Conservation (phyloP, 2,113 vertebrate species). For the Alligator sinensis region DNA sequence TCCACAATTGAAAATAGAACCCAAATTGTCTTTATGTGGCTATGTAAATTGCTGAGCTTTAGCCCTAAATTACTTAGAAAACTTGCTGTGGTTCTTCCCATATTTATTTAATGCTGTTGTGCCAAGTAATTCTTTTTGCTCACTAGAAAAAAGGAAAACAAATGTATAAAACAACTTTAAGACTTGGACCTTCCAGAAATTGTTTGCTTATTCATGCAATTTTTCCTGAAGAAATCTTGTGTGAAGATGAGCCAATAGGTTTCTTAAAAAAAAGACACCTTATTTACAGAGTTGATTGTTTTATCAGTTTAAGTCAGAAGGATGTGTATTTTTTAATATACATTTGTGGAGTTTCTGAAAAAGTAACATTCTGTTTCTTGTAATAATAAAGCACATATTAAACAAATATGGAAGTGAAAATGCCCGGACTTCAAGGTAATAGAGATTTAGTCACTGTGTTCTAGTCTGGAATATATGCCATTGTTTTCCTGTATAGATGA, state of each 20-base stretch:
- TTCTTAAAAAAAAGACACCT: not conserved
- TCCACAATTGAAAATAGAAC: too few relatives aligned
- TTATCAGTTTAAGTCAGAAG: not conserved
- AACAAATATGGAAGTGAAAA: not conserved
- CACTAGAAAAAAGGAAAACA: not conserved
- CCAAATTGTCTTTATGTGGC: too few relatives aligned
- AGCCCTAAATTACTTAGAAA: not conserved
- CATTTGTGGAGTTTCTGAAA: not conserved
- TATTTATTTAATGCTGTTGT: not conserved
- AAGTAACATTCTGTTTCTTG: not conserved
- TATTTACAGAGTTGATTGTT: not conserved
- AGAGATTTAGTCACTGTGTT: accelerated
- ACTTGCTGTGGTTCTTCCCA: not conserved
- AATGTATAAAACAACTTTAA: not conserved
- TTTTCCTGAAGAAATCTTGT: not conserved
- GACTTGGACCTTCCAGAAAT: not conserved
- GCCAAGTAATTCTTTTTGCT: not conserved
- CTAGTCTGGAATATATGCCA: accelerated
- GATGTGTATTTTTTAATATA: not conserved
- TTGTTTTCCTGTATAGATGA: not conserved
- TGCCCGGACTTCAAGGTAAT: not conserved
- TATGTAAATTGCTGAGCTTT: too few relatives aligned
- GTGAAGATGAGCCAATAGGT: not conserved
- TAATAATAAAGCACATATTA: not conserved
- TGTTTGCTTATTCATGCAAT: not conserved